Evolutionary conservation across 2,797 vertebrate species (phyloP).

Genomic region (Takifugu rubripes): DNA sequence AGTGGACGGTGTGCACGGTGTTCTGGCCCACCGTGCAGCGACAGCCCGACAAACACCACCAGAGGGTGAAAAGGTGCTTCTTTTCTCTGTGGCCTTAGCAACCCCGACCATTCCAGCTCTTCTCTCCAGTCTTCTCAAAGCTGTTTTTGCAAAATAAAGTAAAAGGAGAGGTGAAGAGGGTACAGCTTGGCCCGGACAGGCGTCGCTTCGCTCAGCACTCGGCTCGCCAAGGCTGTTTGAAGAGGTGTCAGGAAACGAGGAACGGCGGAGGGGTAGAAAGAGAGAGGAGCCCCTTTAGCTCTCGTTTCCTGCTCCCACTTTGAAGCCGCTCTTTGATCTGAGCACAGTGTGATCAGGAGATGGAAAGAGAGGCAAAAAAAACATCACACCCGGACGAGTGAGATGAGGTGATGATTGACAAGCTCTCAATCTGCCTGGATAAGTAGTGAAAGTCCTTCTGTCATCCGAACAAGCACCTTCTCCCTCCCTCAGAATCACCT

Average conservation of each 20-base stretch:
- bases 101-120: conserved; percentile 47
- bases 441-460: conserved; percentile 10
- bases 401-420: conserved; percentile 53
- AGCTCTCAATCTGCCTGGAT: conserved; percentile 44
- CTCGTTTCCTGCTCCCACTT: conserved; percentile 70
- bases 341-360: conserved; percentile 74
- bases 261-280: conserved; percentile 30
- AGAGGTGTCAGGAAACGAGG: conserved; percentile 56
- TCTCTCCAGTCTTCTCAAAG: conserved; percentile 37
- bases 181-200: conserved; percentile 42
- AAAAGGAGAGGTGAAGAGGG: conserved; percentile 54
- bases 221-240: conserved; percentile 51
- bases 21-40: conserved; percentile 39
- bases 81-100: conserved; percentile 69
- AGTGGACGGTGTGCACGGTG: conserved; percentile 51
- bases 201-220: conserved; percentile 32
- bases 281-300: conserved; percentile 61
- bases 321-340: conserved; percentile 80
- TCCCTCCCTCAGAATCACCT: conserved; percentile 17
- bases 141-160: conserved; percentile 44
- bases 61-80: conserved; percentile 61
- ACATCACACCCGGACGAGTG: conserved; percentile 58
- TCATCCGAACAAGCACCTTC: conserved; percentile 26
- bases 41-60: conserved; percentile 47
- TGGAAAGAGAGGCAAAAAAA: conserved; percentile 45